phyloP scores from a whole-genome alignment of 2,797 vertebrate species.

The Melanotaenia trifasciata region DNA sequence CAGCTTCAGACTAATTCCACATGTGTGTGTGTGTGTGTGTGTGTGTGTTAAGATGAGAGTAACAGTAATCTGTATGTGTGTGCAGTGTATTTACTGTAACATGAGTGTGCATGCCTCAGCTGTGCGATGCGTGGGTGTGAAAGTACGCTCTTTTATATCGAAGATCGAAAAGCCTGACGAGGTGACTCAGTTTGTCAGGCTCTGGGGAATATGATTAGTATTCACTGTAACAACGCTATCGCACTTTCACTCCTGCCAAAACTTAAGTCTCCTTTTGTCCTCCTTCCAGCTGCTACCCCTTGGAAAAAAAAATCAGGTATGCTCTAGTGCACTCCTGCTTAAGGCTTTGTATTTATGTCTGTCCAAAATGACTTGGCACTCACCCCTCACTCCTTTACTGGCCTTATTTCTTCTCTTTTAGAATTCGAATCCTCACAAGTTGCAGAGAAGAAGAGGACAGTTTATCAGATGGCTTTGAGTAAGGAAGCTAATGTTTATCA shows the following conservation, averaged over 20 bases:
- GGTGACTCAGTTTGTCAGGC: conserved; percentile 72
- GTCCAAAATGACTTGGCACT: conserved; percentile 51
- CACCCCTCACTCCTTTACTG: conserved; percentile 18
- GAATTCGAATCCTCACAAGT: conserved; percentile 91
- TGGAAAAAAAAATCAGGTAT: conserved; percentile 96
- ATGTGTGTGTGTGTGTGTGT: conserved; percentile 30
- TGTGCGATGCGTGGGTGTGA: conserved; percentile 43
- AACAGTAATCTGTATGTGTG: conserved; percentile 18
- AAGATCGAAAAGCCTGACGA: conserved; percentile 41
- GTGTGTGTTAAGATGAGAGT: conserved; percentile 31
- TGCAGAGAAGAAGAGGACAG: conserved; percentile 94
- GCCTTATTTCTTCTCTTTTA: conserved; percentile 57
- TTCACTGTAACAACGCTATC: conserved; percentile 69
- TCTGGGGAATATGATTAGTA: conserved; percentile 74
- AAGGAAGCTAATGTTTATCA: conserved; percentile 74
- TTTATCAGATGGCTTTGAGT: conserved; percentile 98
- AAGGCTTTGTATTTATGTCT: conserved; percentile 47
- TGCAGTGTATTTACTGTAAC: conserved; percentile 58
- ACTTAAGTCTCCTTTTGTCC: conserved; percentile 80
- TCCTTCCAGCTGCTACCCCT: conserved; percentile 88
- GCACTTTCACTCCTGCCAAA: conserved; percentile 70
- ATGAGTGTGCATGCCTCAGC: conserved; percentile 39
- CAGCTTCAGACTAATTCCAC: conserved; percentile 35
- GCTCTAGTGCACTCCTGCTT: conserved; percentile 58
- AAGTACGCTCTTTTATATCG: conserved; percentile 50